Conservation (phyloP, 2,888 invertebrate genomes). For the Macrosiphum euphorbiae region DNA sequence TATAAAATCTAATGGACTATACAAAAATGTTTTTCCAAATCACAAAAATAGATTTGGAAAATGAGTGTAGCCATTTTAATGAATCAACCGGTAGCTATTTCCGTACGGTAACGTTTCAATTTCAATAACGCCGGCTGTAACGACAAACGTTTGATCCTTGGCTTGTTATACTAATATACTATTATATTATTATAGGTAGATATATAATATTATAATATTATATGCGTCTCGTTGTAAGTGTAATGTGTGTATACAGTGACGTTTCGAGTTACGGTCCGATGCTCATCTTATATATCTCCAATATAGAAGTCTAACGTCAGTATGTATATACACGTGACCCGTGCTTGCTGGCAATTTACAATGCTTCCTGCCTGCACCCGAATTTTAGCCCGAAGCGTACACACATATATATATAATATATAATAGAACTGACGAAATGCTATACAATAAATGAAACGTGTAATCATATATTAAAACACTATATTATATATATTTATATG, state of each 20-base stretch:
- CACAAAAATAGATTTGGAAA: background rate
- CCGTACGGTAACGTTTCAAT: background rate
- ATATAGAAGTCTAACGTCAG: background rate
- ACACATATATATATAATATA: background rate
- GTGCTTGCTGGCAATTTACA: conserved; percentile 7
- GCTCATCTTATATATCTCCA: background rate
- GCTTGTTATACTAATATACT: background rate
- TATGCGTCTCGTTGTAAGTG: background rate
- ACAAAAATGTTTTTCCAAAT: background rate
- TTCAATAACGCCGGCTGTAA: background rate
- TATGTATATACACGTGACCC: background rate
- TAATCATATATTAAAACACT: background rate
- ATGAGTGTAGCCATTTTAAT: background rate
- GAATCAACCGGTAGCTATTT: background rate
- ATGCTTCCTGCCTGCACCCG: conserved; percentile 41
- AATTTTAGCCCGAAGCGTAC: background rate
- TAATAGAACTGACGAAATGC: background rate
- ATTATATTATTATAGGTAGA: background rate
- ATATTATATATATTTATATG: background rate
- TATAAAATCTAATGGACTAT: background rate
- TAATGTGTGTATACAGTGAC: background rate
- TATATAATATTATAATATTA: background rate
- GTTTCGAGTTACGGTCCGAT: conserved; percentile 3
- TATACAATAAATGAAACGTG: background rate
- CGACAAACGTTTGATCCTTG: background rate